phyloP scores from a whole-genome alignment of 2,797 vertebrate species.

The Sebastes flavidus region DNA sequence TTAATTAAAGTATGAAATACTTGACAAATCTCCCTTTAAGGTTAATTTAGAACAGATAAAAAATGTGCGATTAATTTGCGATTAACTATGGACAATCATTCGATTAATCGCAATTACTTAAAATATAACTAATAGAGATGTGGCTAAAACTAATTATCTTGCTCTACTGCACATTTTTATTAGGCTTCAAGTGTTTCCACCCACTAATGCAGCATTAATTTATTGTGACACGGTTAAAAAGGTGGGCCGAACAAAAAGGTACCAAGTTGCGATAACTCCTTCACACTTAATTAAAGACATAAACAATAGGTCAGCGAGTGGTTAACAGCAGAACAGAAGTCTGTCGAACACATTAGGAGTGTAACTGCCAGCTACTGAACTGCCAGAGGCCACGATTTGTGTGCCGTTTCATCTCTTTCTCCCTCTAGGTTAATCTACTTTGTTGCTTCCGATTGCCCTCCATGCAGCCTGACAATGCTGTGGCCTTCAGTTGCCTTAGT shows the following conservation, averaged over 20 bases:
- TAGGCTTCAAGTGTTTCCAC: background rate
- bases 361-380: slow-evolving; percentile 41
- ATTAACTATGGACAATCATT: too few relatives aligned
- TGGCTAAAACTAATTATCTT: slow-evolving; percentile 26
- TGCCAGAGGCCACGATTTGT: slow-evolving; percentile 53
- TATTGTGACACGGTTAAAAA: slow-evolving; percentile 41
- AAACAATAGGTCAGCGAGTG: slow-evolving; percentile 61
- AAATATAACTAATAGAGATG: slow-evolving; percentile 16
- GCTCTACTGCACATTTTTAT: slow-evolving; percentile 48
- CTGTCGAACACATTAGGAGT: slow-evolving; percentile 54
- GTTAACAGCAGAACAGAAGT: slow-evolving; percentile 45
- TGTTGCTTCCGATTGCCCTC: slow-evolving; percentile 53
- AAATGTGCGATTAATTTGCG: too few relatives aligned
- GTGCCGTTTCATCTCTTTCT: slow-evolving; percentile 49
- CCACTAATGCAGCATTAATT: background rate
- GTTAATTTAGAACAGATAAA: too few relatives aligned
- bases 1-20: too few relatives aligned
- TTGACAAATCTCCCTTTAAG: too few relatives aligned
- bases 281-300: slow-evolving; percentile 64
- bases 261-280: slow-evolving; percentile 51
- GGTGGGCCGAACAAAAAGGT: slow-evolving; percentile 40
- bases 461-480: slow-evolving; percentile 50
- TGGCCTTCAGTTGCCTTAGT: slow-evolving; percentile 53
- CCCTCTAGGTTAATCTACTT: slow-evolving; percentile 64
- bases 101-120: background rate